Evolutionary conservation across 53 echinoderm and acorn worm species (phyloP).

Genomic region (Paelopatides confundens): DNA sequence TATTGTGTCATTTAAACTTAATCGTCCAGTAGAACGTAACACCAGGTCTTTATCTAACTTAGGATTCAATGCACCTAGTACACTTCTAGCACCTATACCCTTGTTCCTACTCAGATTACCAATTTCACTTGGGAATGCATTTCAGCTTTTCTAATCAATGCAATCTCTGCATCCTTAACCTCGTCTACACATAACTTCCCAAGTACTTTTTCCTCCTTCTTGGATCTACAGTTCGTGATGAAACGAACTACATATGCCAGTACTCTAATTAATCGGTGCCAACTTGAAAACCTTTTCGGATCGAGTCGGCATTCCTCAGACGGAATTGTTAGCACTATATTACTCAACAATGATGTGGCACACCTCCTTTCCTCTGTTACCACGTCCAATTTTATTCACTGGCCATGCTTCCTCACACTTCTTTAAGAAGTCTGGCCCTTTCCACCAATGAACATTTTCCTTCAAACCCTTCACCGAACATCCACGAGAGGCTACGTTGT

Average conservation of each 20-base stretch:
- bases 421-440: slow-evolving; percentile 44
- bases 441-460: slow-evolving; percentile 16
- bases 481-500: slow-evolving; percentile 59
- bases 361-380: not conserved
- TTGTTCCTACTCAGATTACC: not conserved
- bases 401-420: slow-evolving; percentile 7
- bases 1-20: not conserved
- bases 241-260: slow-evolving; percentile 23
- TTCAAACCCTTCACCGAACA: slow-evolving; percentile 14
- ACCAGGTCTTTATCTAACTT: slow-evolving; percentile 1
- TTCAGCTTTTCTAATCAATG: slow-evolving; percentile 1
- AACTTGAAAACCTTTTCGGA: slow-evolving; percentile 18
- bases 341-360: not conserved
- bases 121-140: not conserved
- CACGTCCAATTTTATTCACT: not conserved
- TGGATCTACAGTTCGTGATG: not conserved
- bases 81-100: not conserved
- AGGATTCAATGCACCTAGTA: not conserved
- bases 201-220: not conserved
- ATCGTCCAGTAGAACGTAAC: not conserved
- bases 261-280: not conserved
- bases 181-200: not conserved
- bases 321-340: not conserved
- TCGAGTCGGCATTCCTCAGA: not conserved
- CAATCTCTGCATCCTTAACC: not conserved